A percentile compares a stretch with the other conserved stretches of the same genome.
phyloP scores from a whole-genome alignment of 2,113 vertebrate genomes.

The Chaetura pelagica region DNA sequence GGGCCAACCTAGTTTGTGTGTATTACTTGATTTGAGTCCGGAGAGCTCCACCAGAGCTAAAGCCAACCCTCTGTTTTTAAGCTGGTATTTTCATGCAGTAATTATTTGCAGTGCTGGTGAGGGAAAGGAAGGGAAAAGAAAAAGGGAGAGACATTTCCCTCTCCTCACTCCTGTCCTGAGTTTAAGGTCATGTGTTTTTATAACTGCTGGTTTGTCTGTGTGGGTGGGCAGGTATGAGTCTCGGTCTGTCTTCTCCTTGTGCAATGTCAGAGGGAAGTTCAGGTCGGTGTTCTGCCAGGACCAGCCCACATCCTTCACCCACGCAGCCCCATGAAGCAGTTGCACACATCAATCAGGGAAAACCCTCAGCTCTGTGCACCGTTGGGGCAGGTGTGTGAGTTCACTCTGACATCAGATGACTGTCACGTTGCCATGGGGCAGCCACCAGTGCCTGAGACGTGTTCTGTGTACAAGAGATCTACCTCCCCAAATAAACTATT shows the following conservation, averaged over 20 bases:
- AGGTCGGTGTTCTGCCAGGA: not conserved
- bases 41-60: not conserved
- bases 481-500: not conserved
- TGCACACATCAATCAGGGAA: constrained; percentile 75
- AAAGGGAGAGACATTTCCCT: constrained; percentile 38
- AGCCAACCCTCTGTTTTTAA: not conserved
- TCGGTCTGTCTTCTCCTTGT: not conserved
- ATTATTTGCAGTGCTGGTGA: not conserved
- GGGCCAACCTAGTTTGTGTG: not conserved
- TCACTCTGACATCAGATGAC: not conserved
- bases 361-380: constrained; percentile 53
- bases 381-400: constrained; percentile 74
- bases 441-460: not conserved
- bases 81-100: not conserved
- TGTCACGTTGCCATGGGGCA: not conserved
- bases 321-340: constrained; percentile 20
- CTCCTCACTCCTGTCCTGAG: constrained; percentile 31
- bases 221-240: constrained; percentile 32
- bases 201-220: not conserved
- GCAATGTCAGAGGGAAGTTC: constrained; percentile 38
- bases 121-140: not conserved
- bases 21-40: not conserved
- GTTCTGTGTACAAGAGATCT: not conserved
- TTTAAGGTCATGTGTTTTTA: constrained; percentile 66
- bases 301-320: constrained; percentile 79